Conservation (phyloP, 2,113 vertebrate species). For the Colinus virginianus region DNA sequence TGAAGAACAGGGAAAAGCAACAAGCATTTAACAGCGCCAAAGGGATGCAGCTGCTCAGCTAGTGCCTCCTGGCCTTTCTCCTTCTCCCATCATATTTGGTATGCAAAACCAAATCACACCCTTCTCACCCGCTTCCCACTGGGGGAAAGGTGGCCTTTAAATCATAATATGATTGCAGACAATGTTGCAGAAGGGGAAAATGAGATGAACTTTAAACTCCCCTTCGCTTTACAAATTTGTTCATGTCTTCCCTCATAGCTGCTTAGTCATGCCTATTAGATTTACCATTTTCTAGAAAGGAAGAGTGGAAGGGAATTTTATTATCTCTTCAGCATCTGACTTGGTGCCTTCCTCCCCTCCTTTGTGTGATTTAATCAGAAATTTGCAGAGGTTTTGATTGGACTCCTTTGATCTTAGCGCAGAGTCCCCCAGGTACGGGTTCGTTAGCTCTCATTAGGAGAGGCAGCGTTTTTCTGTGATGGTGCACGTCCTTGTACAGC, state of each 20-base stretch:
- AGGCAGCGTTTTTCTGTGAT: background rate
- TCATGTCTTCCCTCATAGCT: slow-evolving; percentile 41
- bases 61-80: slow-evolving; percentile 39
- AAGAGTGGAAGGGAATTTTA: slow-evolving; percentile 25
- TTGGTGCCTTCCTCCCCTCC: background rate
- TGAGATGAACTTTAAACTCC: slow-evolving; percentile 66
- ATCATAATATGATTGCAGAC: slow-evolving; percentile 54
- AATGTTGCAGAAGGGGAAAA: slow-evolving; percentile 58
- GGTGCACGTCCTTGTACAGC: slow-evolving; percentile 1
- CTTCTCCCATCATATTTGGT: slow-evolving; percentile 20
- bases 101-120: slow-evolving; percentile 34
- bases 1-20: slow-evolving; percentile 20
- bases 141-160: slow-evolving; percentile 66
- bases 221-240: slow-evolving; percentile 56
- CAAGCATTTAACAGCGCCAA: background rate
- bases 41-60: slow-evolving; percentile 54
- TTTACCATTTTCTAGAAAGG: slow-evolving; percentile 27
- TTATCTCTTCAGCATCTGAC: slow-evolving; percentile 40
- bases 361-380: slow-evolving; percentile 46
- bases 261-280: slow-evolving; percentile 55
- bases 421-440: slow-evolving; percentile 37
- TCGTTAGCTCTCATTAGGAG: slow-evolving; percentile 61
- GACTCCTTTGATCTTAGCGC: slow-evolving; percentile 42
- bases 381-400: slow-evolving; percentile 47
- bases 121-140: slow-evolving; percentile 8